phyloP scores from a whole-genome alignment of 2,888 invertebrate genomes.

The Eudasyphora cyanicolor region DNA sequence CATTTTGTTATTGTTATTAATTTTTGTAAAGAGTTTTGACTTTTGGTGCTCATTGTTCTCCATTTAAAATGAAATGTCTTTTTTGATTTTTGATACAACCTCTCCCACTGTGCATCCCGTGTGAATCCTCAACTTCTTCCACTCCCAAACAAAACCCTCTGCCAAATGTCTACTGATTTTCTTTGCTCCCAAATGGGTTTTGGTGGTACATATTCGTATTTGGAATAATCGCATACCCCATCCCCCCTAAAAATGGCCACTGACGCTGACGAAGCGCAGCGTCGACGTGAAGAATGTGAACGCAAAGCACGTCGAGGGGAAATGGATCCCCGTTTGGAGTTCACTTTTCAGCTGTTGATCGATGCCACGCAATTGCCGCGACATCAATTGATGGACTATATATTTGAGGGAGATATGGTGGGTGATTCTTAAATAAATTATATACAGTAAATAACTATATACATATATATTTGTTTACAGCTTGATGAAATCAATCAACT shows the following conservation, averaged over 20 bases:
- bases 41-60: constrained; percentile 46
- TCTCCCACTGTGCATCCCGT: background rate
- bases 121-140: constrained; percentile 40
- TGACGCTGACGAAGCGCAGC: constrained; percentile 81
- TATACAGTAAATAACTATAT: background rate
- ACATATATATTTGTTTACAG: constrained; percentile 77
- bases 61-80: constrained; percentile 5
- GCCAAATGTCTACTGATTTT: constrained; percentile 47
- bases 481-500: constrained; percentile 93
- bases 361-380: constrained; percentile 90
- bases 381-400: constrained; percentile 94
- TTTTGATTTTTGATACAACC: constrained; percentile 32
- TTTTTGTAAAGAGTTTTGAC: constrained; percentile 43
- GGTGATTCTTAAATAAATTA: constrained; percentile 59
- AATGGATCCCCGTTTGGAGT: constrained; percentile 95
- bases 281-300: constrained; percentile 94
- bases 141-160: constrained; percentile 39
- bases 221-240: constrained; percentile 13
- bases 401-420: constrained; percentile 94
- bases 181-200: constrained; percentile 54
- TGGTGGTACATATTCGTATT: constrained; percentile 14
- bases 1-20: background rate
- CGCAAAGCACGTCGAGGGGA: constrained; percentile 93
- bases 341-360: constrained; percentile 92
- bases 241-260: constrained; percentile 70